phyloP scores from a whole-genome alignment of 2,113 vertebrate species.

The Ageneiosus marmoratus region DNA sequence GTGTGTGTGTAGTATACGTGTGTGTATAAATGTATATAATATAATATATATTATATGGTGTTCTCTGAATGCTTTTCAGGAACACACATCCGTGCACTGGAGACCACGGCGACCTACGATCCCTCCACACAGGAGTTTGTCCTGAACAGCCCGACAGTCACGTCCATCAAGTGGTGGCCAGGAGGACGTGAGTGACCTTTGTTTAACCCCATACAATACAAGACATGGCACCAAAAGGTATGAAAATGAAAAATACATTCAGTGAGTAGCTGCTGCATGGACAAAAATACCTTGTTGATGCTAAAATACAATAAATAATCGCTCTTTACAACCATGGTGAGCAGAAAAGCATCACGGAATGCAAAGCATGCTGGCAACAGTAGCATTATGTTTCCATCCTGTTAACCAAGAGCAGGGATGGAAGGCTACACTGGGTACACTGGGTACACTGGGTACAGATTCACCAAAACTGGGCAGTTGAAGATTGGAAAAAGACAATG shows the following conservation, averaged over 20 bases:
- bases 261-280: too few species aligned
- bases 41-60: too few species aligned
- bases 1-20: not conserved
- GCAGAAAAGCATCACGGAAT: not conserved
- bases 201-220: not conserved
- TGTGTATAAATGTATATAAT: slow-evolving; percentile 20
- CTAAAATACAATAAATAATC: not conserved
- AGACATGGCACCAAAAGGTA: too few species aligned
- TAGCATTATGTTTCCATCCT: not conserved
- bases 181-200: slow-evolving; percentile 87
- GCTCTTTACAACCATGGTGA: not conserved
- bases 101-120: slow-evolving; percentile 95
- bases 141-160: slow-evolving; percentile 92
- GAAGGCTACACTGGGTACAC: not conserved
- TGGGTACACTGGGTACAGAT: not conserved
- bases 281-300: not conserved
- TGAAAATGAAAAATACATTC: too few species aligned
- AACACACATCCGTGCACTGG: slow-evolving; percentile 89
- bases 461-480: not conserved
- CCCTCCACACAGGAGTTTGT: slow-evolving; percentile 92
- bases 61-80: slow-evolving; percentile 68
- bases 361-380: not conserved
- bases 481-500: not conserved
- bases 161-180: slow-evolving; percentile 99
- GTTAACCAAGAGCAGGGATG: not conserved